phyloP scores from a whole-genome alignment of 2,113 vertebrate species.

The Notothenia coriiceps region DNA sequence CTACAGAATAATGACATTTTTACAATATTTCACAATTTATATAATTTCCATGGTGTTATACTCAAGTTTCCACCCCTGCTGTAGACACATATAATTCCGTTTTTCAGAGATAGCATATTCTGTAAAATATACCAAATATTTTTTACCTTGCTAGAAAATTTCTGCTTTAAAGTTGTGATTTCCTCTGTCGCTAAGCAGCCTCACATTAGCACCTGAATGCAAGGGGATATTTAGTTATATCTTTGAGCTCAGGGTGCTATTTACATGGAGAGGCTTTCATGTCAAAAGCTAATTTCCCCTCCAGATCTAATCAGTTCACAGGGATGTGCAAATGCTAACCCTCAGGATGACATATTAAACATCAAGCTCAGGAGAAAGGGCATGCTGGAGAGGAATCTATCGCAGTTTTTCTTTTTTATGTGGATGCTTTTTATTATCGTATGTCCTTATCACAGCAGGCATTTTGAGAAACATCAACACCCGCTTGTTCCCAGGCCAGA shows the following conservation, averaged over 20 bases:
- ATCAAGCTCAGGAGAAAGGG: slow-evolving; percentile 10
- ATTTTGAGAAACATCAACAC: slow-evolving; percentile 76
- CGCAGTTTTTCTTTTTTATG: slow-evolving; percentile 10
- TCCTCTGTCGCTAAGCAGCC: slow-evolving; percentile 8
- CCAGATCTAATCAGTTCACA: slow-evolving; percentile 40
- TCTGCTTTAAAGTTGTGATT: background rate
- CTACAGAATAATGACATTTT: no score
- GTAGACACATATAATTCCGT: no score
- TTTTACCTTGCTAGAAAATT: background rate
- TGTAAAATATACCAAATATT: background rate
- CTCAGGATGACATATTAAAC: slow-evolving; percentile 50
- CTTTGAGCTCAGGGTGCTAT: slow-evolving; percentile 27
- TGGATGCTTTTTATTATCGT: slow-evolving; percentile 60
- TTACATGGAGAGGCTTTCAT: slow-evolving; percentile 62
- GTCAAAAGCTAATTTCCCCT: slow-evolving; percentile 55
- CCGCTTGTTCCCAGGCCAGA: slow-evolving; percentile 69
- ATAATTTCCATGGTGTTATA: no score
- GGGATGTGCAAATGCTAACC: slow-evolving; percentile 42
- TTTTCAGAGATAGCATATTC: slow-evolving; percentile 4
- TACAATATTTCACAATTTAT: no score
- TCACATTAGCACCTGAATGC: slow-evolving; percentile 20
- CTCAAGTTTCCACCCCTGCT: no score
- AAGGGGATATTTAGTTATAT: slow-evolving; percentile 45
- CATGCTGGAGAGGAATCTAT: slow-evolving; percentile 39
- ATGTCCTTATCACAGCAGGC: slow-evolving; percentile 62